phyloP scores from a whole-genome alignment of 1,140 invertebrate species.

The Heterodera schachtii region DNA sequence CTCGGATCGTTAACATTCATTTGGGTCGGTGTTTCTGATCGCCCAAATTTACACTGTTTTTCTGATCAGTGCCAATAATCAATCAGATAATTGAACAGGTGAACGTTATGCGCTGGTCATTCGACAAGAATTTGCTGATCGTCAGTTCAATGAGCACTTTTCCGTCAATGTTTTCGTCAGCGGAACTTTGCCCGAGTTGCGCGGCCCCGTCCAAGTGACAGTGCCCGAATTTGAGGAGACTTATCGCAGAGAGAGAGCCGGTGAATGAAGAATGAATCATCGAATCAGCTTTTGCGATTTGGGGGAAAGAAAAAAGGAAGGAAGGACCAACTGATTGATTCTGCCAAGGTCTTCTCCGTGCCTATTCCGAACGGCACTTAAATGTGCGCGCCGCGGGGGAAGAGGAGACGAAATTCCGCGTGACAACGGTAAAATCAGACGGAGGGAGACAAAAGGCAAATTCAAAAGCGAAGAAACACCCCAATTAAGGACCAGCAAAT shows the following conservation, averaged over 20 bases:
- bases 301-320: neutral
- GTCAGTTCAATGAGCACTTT: conserved; percentile 78
- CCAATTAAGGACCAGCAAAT: conserved; percentile 47
- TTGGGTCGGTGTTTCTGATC: conserved; percentile 20
- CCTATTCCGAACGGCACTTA: conserved; percentile 44
- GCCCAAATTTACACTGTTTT: neutral
- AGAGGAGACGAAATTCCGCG: conserved; percentile 39
- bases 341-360: conserved; percentile 32
- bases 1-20: conserved; percentile 20
- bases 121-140: conserved; percentile 78
- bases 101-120: conserved; percentile 70
- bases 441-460: neutral
- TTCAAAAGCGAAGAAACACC: neutral
- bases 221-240: conserved; percentile 81
- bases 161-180: conserved; percentile 76
- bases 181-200: conserved; percentile 77
- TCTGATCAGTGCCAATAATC: neutral
- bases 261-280: conserved; percentile 51
- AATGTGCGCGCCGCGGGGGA: conserved; percentile 29
- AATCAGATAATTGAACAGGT: conserved; percentile 42
- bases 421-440: conserved; percentile 28
- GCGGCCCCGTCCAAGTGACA: conserved; percentile 69
- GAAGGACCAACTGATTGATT: too few species aligned
- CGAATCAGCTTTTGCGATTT: neutral
- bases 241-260: conserved; percentile 74